Percentiles rank a stretch among this genome's conserved stretches.
These are phyloP conservation scores for Myrmecophaga tridactyla DNA, from an alignment of 2,113 vertebrate genomes.

Conservation along the genomic window DNA sequence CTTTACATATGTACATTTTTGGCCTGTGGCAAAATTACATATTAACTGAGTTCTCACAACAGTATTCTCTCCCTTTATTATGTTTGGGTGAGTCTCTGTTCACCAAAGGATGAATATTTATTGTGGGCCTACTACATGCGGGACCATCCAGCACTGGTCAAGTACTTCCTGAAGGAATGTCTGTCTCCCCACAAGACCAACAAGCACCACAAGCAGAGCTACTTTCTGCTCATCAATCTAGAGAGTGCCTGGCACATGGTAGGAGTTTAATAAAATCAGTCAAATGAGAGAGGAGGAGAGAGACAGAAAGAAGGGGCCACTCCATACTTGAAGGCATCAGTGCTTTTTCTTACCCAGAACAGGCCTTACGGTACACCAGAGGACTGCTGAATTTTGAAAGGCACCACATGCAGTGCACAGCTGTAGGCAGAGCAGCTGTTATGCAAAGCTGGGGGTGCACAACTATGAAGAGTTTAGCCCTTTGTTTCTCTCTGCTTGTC, in stretches of 20 bases:
- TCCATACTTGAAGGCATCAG: not conserved
- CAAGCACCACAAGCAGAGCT: not conserved
- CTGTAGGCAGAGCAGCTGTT: slow-evolving; percentile 44
- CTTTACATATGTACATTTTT: not conserved
- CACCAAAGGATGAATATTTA: not conserved
- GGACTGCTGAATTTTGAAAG: not conserved
- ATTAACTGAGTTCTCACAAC: slow-evolving; percentile 20
- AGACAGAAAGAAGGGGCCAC: not conserved
- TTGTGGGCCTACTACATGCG: not conserved
- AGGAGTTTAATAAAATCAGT: not conserved
- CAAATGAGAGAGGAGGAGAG: not conserved
- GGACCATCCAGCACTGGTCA: not conserved
- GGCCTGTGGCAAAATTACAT: not conserved
- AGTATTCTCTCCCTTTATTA: slow-evolving; percentile 5
- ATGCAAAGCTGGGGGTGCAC: not conserved
- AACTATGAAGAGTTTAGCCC: not conserved
- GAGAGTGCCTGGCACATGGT: not conserved
- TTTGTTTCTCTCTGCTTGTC: slow-evolving; percentile 34
- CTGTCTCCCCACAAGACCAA: not conserved
- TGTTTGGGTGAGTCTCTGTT: not conserved
- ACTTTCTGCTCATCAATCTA: not conserved
- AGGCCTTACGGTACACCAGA: not conserved
- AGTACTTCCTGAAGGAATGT: not conserved
- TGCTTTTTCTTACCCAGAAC: not conserved
- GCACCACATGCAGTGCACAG: not conserved